Conservation (phyloP, 2,888 invertebrate species). For the Eristalinus sepulchralis region DNA sequence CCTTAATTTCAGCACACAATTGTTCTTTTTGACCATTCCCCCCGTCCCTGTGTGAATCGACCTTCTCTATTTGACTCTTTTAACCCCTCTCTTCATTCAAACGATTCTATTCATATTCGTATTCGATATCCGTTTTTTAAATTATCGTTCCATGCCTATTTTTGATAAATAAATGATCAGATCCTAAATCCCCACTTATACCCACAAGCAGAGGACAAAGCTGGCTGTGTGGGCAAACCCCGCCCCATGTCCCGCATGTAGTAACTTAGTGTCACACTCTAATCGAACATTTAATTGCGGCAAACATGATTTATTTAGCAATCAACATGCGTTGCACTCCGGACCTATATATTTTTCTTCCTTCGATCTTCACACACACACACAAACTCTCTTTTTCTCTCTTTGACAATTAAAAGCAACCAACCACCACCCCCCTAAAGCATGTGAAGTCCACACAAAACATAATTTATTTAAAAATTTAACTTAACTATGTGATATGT, state of each 20-base stretch:
- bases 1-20: slow-evolving; percentile 51
- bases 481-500: not conserved
- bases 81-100: slow-evolving; percentile 26
- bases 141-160: not conserved
- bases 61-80: not conserved
- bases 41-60: not conserved
- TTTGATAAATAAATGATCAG: slow-evolving; percentile 16
- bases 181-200: not conserved
- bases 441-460: not conserved
- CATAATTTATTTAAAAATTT: not conserved
- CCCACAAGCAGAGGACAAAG: not conserved
- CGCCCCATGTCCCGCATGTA: not conserved
- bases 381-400: not conserved
- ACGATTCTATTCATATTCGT: slow-evolving; percentile 47
- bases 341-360: not conserved
- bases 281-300: not conserved
- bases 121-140: slow-evolving; percentile 53
- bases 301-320: not conserved
- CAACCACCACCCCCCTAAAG: not conserved
- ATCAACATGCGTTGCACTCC: not conserved
- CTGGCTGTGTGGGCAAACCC: not conserved
- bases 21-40: not conserved
- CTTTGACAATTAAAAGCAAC: not conserved
- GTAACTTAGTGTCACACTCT: not conserved
- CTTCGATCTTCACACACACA: not conserved